Base-by-base conservation (phyloP, 2,888 invertebrate species). In the Eulithis testata region DNA sequence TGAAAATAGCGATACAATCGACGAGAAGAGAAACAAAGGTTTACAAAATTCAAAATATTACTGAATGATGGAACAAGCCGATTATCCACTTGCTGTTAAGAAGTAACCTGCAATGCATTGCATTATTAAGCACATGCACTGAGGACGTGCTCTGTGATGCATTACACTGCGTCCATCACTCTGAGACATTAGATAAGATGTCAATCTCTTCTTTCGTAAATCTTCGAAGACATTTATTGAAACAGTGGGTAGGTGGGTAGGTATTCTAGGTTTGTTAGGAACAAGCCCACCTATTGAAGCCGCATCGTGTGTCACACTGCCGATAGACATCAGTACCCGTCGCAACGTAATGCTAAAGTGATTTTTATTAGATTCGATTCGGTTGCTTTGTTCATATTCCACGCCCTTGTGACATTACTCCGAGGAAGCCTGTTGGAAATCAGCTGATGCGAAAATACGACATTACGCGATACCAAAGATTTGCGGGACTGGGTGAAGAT, bases 321-420 rank as follows among this genome's bases (percentile, higher is more conserved):
- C 88, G 88, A 89, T 89, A 90, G 87, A 90, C 89, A 91, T 91
- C 91, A 88, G 89, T 91, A 85, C 84, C 85, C 85, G 90, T 90
- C 91, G 83, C 81, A 81, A 83, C 82, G 87, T 86, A 87, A 89
- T 87, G 85, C 86, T 89, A 86, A 91, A 91, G 91, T 91, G 91
- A 91, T 91, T 92, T 90, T 92, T 92, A 92, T 91, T 89, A 89
- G 89, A 87, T 91, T 91, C 88, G 90, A 89, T 90, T 88, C 89
- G 89, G 87, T 89, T 87, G 90, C 89, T 90, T 90, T 89, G 89
- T 90, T 89, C 88, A 86, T 88, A 87, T 87, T 85, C 80, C 75
- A 79, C 78, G 78, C 81, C 82, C 79, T 84, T 81, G 80, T 78
- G 81, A 81, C 83, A 82, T 85, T 85, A 58, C 49, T 49, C 43